Evolutionary conservation across 2,113 vertebrate genomes (phyloP), one percentile per base, ranked within the genome.

Genomic region (Rhipidura dahli): DNA sequence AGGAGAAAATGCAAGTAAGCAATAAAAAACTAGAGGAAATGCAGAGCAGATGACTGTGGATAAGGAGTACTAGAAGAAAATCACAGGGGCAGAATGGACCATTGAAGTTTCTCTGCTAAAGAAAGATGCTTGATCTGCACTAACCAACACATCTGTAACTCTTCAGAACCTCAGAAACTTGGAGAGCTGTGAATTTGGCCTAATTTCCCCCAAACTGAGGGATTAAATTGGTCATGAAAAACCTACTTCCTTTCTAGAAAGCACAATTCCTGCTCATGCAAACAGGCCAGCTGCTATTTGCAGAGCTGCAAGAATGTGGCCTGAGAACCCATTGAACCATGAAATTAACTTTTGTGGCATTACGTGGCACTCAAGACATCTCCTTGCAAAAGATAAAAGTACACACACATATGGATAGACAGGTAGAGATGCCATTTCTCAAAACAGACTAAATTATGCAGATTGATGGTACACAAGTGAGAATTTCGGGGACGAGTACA

Each of bases 121-220:
- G 15, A 61, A 60, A 51, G 20, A 5, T n/a, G 1, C 5, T 50
- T 63, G 2, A 5, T 73, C 19, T 77, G 37, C 10, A 40, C 7
- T 47, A 53, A n/a, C 6, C 28, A 60, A 13, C 0, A 0, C 13
- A 50, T 72, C 53, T 69, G 16, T 23, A 77, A 35, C 16, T 69
- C 24, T 60, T 40, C 7, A 37, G 51, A 73, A 61, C 21, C 11
- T 50, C 64, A 54, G 22, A 76, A 69, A 49, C 20, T 5, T 39
- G 50, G 42, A 60, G 18, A 90, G 5, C 8, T 54, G 57, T 85
- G 53, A 64, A 42, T 73, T 57, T 90, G n/a, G 15, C 24, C 6
- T 10, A 77, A 2, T 15, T 39, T 66, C 1, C 37, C 50, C 57
- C 56, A 68, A 51, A 68, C 0, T 10, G 53, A 71, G 33, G 9